Evolutionary conservation across 2,113 vertebrate species (phyloP).

Genomic region (Oncorhynchus tshawytscha): DNA sequence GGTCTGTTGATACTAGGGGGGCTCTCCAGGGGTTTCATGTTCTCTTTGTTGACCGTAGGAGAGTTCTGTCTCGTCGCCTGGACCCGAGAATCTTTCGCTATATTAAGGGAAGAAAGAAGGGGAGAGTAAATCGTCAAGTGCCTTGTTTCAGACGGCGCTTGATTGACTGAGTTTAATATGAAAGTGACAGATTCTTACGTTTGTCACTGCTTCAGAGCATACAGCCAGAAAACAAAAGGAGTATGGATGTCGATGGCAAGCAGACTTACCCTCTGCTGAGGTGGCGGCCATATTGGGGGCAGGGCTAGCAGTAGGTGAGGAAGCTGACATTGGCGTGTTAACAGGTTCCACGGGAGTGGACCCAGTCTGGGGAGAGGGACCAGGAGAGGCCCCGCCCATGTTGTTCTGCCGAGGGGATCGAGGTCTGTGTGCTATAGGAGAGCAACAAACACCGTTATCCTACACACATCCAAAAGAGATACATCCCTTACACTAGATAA

Average conservation of each 20-base stretch:
- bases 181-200: too few species aligned
- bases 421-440: slow-evolving; percentile 88
- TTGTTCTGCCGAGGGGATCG: slow-evolving; percentile 93
- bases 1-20: slow-evolving; percentile 85
- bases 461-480: not conserved
- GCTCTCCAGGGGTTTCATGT: slow-evolving; percentile 85
- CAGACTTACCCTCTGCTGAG: slow-evolving; percentile 81
- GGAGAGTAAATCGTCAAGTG: too few species aligned
- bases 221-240: too few species aligned
- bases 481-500: too few species aligned
- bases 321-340: slow-evolving; percentile 78
- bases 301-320: slow-evolving; percentile 90
- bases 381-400: slow-evolving; percentile 75
- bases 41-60: slow-evolving; percentile 88
- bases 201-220: too few species aligned
- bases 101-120: slow-evolving; percentile 20
- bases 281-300: slow-evolving; percentile 85
- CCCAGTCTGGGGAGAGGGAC: slow-evolving; percentile 85
- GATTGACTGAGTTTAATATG: too few species aligned
- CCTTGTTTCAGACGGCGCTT: too few species aligned
- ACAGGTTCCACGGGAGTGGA: slow-evolving; percentile 81
- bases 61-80: slow-evolving; percentile 92
- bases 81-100: slow-evolving; percentile 93
- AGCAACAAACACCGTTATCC: not conserved
- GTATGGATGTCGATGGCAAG: not conserved